phyloP scores from a whole-genome alignment of 2,888 invertebrate genomes.

The Nomada ruficornis region DNA sequence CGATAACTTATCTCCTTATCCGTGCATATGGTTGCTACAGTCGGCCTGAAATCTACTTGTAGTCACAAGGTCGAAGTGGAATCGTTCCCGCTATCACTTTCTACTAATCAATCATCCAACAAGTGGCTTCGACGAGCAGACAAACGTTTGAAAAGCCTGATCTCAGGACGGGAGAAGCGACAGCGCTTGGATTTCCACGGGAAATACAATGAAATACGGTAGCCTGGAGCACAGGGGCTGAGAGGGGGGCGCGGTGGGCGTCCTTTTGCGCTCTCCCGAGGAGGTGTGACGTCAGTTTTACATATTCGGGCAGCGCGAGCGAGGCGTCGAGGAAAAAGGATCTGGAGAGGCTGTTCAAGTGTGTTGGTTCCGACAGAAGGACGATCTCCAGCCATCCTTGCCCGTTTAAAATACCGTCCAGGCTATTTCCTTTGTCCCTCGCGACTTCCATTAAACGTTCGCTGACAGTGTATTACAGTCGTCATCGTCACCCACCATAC shows the following conservation, averaged over 20 bases:
- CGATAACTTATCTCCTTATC: background rate
- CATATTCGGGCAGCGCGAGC: conserved; percentile 82
- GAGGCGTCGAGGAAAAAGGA: conserved; percentile 78
- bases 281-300: conserved; percentile 82
- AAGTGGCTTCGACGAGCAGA: too few species aligned
- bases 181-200: conserved; percentile 7
- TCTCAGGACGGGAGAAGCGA: background rate
- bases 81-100: too few species aligned
- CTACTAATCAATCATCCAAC: too few species aligned
- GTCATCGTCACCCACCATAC: background rate
- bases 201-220: conserved; percentile 13
- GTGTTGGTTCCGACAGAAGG: conserved; percentile 38
- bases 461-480: conserved; percentile 3
- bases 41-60: too few species aligned
- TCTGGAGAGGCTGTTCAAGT: conserved; percentile 12
- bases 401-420: conserved; percentile 27
- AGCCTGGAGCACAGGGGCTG: conserved; percentile 19
- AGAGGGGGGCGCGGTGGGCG: conserved; percentile 76
- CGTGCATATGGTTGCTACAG: background rate
- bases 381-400: conserved; percentile 41
- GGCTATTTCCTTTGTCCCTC: conserved; percentile 17
- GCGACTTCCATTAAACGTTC: background rate
- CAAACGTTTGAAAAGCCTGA: background rate
- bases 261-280: conserved; percentile 77
- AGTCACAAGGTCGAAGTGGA: background rate